phyloP scores from a whole-genome alignment of 2,113 vertebrate species.

The Tragelaphus imberbis region DNA sequence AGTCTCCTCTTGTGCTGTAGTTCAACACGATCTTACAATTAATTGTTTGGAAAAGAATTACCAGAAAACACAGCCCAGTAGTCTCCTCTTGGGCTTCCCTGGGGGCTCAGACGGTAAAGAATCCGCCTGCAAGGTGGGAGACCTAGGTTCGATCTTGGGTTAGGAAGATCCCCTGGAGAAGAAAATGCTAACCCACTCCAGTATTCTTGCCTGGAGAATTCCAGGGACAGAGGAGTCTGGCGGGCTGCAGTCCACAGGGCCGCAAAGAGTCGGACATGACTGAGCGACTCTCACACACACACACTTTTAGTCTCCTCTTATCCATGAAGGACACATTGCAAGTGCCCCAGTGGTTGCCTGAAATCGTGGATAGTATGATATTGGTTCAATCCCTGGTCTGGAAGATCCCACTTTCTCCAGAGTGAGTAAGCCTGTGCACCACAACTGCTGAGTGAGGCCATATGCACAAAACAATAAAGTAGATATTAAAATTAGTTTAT shows the following conservation, averaged over 20 bases:
- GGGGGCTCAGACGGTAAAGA: not conserved
- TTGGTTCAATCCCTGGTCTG: not conserved
- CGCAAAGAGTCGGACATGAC: accelerated
- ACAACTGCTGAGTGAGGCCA: not conserved
- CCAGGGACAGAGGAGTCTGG: not conserved
- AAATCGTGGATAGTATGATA: not conserved
- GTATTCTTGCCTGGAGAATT: not conserved
- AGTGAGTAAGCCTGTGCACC: not conserved
- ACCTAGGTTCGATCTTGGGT: not conserved
- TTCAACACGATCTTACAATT: not conserved
- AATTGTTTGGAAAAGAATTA: not conserved
- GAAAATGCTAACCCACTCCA: not conserved
- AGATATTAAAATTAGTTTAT: constrained; percentile 59
- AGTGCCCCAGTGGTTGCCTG: not conserved
- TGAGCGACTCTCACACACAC: not conserved
- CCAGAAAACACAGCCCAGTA: not conserved
- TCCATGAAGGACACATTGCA: not conserved
- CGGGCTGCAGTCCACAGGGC: not conserved
- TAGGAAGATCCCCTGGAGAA: not conserved
- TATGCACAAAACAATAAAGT: not conserved
- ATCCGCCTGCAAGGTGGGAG: not conserved
- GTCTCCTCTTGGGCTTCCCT: not conserved
- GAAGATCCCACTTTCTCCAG: not conserved
- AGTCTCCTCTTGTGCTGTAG: not conserved
- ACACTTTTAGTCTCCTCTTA: not conserved